These are phyloP conservation scores for Spea bombifrons DNA, from an alignment of 2,113 vertebrate species.

Conservation along the genomic window DNA sequence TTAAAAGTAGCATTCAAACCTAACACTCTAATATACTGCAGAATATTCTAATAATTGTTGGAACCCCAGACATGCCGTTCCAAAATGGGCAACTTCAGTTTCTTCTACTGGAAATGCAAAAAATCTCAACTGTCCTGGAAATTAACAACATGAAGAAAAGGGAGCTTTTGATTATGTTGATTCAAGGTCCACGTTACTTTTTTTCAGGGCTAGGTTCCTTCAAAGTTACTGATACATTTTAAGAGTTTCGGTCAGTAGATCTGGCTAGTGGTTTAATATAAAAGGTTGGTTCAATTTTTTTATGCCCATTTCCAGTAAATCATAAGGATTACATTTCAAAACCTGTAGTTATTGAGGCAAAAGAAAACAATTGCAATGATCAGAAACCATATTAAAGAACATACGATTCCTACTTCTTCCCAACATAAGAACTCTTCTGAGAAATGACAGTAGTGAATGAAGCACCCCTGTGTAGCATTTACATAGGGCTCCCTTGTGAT, in stretches of 20 bases:
- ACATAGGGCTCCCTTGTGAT: not conserved
- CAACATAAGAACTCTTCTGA: not conserved
- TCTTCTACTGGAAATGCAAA: no score
- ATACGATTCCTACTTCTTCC: not conserved
- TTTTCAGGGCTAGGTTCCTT: not conserved
- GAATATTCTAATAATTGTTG: no score
- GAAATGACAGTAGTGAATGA: not conserved
- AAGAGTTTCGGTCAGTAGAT: not conserved
- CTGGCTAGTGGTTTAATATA: not conserved
- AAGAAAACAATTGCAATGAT: not conserved
- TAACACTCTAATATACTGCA: no score
- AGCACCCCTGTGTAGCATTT: not conserved
- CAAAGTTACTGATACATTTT: not conserved
- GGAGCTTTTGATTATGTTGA: no score
- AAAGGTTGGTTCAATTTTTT: not conserved
- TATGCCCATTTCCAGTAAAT: not conserved
- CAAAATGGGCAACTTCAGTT: no score
- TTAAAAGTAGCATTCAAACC: no score
- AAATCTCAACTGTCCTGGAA: no score
- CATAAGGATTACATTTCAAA: not conserved
- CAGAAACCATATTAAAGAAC: conserved; percentile 1
- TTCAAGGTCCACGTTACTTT: no score
- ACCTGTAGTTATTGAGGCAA: not conserved
- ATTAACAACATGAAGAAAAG: no score
- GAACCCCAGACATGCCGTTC: no score